phyloP scores from a whole-genome alignment of 1,140 invertebrate genomes.

The Papilio aristodemus region DNA sequence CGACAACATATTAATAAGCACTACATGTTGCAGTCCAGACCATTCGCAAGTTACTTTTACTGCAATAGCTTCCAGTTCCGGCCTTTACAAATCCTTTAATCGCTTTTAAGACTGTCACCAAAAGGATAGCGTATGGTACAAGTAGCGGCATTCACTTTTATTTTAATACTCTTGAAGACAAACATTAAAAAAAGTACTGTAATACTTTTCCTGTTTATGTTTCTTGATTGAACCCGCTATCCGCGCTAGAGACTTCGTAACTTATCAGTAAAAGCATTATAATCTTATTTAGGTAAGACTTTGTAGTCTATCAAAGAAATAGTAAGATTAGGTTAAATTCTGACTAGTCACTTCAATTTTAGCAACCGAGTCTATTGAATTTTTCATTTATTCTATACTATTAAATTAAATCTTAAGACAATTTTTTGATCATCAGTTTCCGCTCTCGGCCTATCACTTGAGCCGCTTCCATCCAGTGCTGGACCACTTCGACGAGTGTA shows the following conservation, averaged over 20 bases:
- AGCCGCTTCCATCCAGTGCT: slow-evolving; percentile 4
- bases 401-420: background rate
- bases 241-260: no score
- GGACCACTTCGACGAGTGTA: slow-evolving; percentile 42
- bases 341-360: no score
- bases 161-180: no score
- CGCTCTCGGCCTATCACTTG: background rate
- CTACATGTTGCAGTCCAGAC: background rate
- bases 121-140: slow-evolving; percentile 20
- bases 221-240: no score
- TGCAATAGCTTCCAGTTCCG: slow-evolving; percentile 16
- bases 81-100: slow-evolving; percentile 17
- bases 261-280: no score
- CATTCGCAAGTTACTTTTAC: slow-evolving; percentile 15
- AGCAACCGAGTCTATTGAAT: no score
- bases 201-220: no score
- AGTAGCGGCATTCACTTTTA: no score
- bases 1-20: background rate
- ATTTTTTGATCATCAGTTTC: slow-evolving; percentile 1
- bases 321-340: no score
- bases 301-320: no score
- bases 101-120: slow-evolving; percentile 20
- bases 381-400: background rate
- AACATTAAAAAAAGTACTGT: no score
- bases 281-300: no score